Evolutionary conservation across 2,888 invertebrate genomes (phyloP).

Genomic region (Eugnorisma glareosa): DNA sequence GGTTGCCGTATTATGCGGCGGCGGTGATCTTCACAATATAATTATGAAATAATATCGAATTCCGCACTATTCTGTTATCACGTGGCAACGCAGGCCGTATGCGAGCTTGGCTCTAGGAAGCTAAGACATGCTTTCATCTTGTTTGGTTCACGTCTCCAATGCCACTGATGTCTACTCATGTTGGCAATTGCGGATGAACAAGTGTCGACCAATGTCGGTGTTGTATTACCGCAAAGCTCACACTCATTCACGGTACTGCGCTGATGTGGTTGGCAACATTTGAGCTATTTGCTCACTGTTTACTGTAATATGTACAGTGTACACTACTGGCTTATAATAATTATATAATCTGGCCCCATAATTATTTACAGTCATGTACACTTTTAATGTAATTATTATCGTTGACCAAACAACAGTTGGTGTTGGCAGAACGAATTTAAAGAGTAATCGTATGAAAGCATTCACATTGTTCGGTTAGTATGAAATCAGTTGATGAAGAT

Average conservation of each 20-base stretch:
- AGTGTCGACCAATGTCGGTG: too few relatives aligned
- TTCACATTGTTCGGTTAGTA: conserved; percentile 12
- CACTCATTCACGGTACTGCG: not conserved
- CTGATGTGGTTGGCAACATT: not conserved
- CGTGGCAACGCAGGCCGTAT: too few relatives aligned
- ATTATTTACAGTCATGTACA: conserved; percentile 19
- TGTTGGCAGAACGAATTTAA: conserved; percentile 38
- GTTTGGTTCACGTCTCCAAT: too few relatives aligned
- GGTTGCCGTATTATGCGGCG: too few relatives aligned
- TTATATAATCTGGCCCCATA: conserved; percentile 11
- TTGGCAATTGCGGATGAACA: too few relatives aligned
- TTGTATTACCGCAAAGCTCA: not conserved
- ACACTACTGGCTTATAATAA: not conserved
- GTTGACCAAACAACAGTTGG: conserved; percentile 49
- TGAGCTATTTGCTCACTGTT: not conserved
- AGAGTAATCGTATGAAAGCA: conserved; percentile 33
- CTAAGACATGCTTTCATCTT: too few relatives aligned
- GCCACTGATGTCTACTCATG: too few relatives aligned
- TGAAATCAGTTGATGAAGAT: conserved; percentile 48
- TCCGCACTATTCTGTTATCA: too few relatives aligned
- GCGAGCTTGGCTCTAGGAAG: too few relatives aligned
- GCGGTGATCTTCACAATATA: too few relatives aligned
- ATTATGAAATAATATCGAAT: too few relatives aligned
- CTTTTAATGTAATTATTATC: conserved; percentile 42
- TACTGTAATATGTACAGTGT: not conserved